Percentiles rank a stretch among this genome's conserved stretches.
These are phyloP conservation scores for Penelope pileata DNA, from an alignment of 2,113 vertebrate genomes.

Conservation along the genomic window DNA sequence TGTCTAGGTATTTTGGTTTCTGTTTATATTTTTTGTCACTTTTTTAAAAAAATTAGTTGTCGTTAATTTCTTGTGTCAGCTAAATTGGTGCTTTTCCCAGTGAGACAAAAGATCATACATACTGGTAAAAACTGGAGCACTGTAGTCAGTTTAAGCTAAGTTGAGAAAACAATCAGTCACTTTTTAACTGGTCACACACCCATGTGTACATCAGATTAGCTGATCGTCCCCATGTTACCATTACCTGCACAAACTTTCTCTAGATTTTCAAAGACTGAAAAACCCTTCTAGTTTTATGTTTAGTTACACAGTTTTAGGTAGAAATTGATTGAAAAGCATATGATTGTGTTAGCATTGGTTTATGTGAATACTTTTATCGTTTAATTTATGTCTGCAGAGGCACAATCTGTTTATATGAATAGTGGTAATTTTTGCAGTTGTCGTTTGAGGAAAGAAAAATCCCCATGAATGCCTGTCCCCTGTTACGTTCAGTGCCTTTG, in stretches of 20 bases:
- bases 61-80: background rate
- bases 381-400: background rate
- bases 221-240: background rate
- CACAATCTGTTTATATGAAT: background rate
- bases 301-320: background rate
- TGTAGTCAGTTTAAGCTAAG: constrained; percentile 5
- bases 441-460: background rate
- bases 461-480: background rate
- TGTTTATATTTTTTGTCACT: background rate
- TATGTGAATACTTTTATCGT: background rate
- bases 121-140: background rate
- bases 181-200: constrained; percentile 42
- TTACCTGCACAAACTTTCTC: background rate
- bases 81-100: background rate
- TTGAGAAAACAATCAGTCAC: constrained; percentile 33
- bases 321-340: background rate
- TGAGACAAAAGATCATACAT: background rate
- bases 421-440: background rate
- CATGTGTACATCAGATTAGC: background rate
- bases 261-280: background rate
- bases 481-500: background rate
- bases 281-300: background rate
- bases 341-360: background rate
- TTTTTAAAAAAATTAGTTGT: background rate
- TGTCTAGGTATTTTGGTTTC: background rate